Conservation (phyloP, 2,888 invertebrate species). For the Polylopha cassiicola region DNA sequence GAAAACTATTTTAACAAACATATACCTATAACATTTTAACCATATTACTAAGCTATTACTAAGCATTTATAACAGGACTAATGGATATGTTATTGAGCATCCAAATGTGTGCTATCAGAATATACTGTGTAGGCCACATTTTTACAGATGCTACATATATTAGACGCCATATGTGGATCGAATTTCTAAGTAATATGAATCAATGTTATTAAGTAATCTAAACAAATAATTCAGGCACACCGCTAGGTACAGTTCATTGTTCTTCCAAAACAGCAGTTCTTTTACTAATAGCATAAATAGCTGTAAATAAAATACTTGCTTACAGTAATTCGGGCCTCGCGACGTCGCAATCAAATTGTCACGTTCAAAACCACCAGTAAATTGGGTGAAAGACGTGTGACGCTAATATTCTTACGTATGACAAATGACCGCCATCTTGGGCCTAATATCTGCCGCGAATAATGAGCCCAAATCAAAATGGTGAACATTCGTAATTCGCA, state of each 20-base stretch:
- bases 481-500: constrained; percentile 53
- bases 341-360: constrained; percentile 39
- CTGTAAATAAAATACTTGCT: constrained; percentile 20
- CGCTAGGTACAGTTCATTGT: neutral
- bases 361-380: constrained; percentile 54
- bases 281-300: constrained; percentile 5
- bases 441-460: constrained; percentile 41
- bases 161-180: no score
- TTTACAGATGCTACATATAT: no score
- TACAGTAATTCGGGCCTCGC: constrained; percentile 21
- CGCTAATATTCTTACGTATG: constrained; percentile 65
- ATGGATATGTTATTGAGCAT: no score
- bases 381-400: constrained; percentile 68
- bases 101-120: no score
- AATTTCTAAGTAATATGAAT: no score
- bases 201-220: no score
- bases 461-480: constrained; percentile 58
- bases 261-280: constrained; percentile 1
- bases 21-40: no score
- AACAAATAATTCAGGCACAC: neutral
- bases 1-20: neutral
- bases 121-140: no score
- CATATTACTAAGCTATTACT: no score
- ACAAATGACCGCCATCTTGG: constrained; percentile 63
- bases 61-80: no score